Percentiles rank a stretch among this genome's conserved stretches.
Evolutionary conservation across 2,113 vertebrate genomes (phyloP).

Genomic region (Neotragus pygmaeus): DNA sequence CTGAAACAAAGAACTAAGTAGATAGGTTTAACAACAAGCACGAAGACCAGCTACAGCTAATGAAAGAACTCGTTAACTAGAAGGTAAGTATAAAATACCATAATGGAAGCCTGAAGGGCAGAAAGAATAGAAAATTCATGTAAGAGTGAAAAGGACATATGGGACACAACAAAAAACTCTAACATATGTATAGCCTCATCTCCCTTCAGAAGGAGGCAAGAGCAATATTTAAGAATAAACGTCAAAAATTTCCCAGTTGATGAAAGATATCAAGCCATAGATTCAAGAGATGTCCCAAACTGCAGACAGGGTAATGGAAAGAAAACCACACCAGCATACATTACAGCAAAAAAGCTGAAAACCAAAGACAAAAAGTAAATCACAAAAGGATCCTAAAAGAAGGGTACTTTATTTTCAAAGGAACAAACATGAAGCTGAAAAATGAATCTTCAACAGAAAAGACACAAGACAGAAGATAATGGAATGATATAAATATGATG

Average conservation of each 20-base stretch:
- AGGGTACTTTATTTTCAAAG: conserved; percentile 10
- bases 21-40: neutral
- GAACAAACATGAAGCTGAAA: neutral
- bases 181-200: neutral
- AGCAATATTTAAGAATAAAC: neutral
- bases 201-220: neutral
- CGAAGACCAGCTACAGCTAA: neutral
- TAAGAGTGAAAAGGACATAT: neutral
- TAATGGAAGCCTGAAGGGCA: neutral
- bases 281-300: neutral
- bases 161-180: neutral
- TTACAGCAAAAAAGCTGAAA: neutral
- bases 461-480: neutral
- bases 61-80: neutral
- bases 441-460: neutral
- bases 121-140: neutral
- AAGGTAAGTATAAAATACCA: neutral
- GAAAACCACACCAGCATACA: neutral
- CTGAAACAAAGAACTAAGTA: neutral
- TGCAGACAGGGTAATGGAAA: neutral
- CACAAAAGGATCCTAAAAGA: neutral
- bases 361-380: neutral
- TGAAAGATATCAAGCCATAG: neutral
- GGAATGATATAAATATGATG: neutral
- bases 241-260: neutral